phyloP scores from a whole-genome alignment of 92 coral and sea anemone genomes.

The Parazoanthus darwini region DNA sequence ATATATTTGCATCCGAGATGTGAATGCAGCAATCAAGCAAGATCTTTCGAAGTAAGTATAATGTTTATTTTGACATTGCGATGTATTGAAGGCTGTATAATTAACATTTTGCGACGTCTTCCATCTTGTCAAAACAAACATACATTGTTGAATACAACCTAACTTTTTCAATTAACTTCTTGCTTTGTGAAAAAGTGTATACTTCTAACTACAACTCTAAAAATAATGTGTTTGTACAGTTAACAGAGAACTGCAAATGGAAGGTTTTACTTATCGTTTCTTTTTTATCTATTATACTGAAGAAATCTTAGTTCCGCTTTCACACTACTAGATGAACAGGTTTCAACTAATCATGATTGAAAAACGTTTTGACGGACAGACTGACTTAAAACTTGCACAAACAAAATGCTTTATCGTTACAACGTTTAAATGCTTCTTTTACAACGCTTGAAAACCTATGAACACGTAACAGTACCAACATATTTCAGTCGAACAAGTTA shows the following conservation, averaged over 20 bases:
- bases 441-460: no score
- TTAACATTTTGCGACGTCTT: background rate
- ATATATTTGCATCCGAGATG: background rate
- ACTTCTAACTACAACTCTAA: background rate
- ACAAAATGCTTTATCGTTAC: no score
- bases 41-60: constrained; percentile 35
- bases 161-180: background rate
- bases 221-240: background rate
- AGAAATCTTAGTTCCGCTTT: background rate
- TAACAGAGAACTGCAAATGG: background rate
- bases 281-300: background rate
- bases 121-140: constrained; percentile 10
- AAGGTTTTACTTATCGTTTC: background rate
- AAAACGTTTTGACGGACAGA: no score
- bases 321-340: no score
- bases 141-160: background rate
- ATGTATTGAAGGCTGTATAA: background rate
- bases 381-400: no score
- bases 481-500: no score
- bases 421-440: no score
- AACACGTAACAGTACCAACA: no score
- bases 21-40: constrained; percentile 34
- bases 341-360: no score
- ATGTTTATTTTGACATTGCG: background rate
- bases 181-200: background rate